A percentile compares a stretch with the other conserved stretches of the same genome.
These are phyloP conservation scores for Eudemis profundana DNA, from an alignment of 2,888 invertebrate genomes.

Conservation along the genomic window DNA sequence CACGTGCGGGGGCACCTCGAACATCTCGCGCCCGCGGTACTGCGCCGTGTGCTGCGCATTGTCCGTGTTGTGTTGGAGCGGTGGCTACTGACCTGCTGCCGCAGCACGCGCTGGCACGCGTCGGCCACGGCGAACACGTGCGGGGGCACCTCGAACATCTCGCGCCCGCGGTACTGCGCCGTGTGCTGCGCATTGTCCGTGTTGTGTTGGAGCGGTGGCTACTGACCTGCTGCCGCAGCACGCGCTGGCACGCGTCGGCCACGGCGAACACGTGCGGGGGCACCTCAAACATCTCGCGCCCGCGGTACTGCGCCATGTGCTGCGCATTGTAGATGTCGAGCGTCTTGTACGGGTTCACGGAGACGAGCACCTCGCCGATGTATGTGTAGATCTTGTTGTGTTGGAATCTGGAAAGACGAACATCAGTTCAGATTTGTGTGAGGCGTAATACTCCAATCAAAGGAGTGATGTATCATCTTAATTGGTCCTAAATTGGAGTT, in stretches of 20 bases:
- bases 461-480: no score
- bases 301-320: conserved; percentile 94
- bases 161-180: neutral
- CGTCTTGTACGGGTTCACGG: conserved; percentile 97
- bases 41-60: no score
- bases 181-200: neutral
- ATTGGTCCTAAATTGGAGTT: no score
- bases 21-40: no score
- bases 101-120: no score
- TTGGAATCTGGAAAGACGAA: conserved; percentile 90
- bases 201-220: neutral
- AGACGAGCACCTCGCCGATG: conserved; percentile 99
- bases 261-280: conserved; percentile 99
- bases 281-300: conserved; percentile 98
- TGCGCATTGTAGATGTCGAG: conserved; percentile 96
- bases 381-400: conserved; percentile 98
- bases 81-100: no score
- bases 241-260: conserved; percentile 97
- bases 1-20: no score
- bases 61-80: no score
- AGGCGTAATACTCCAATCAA: no score
- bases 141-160: no score
- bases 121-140: no score
- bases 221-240: conserved; percentile 92
- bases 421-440: conserved; percentile 54